phyloP scores from a whole-genome alignment of 2,888 invertebrate species.

The Nomada lathburiana region DNA sequence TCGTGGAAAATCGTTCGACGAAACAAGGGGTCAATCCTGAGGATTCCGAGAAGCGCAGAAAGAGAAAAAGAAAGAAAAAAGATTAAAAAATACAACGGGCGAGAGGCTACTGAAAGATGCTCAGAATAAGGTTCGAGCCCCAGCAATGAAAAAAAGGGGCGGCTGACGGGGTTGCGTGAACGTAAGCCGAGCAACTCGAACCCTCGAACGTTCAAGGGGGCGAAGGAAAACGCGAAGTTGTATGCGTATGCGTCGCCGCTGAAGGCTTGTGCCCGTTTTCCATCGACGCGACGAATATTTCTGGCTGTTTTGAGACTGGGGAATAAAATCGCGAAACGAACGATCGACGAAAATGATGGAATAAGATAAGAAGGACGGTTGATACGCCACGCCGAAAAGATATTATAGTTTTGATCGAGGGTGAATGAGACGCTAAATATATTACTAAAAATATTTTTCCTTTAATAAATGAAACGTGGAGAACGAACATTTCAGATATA shows the following conservation, averaged over 20 bases:
- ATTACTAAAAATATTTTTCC: too few species aligned
- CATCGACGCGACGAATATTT: slow-evolving; percentile 14
- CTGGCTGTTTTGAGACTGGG: slow-evolving; percentile 11
- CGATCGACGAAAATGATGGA: not conserved
- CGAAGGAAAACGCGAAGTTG: slow-evolving; percentile 64
- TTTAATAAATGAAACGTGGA: too few species aligned
- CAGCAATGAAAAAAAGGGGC: slow-evolving; percentile 14
- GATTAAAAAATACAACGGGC: not conserved
- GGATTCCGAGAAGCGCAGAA: not conserved
- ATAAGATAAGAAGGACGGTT: not conserved
- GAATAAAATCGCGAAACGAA: slow-evolving; percentile 10
- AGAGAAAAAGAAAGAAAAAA: not conserved
- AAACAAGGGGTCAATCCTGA: slow-evolving; percentile 5
- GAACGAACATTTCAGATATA: too few species aligned
- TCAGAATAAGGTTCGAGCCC: slow-evolving; percentile 20
- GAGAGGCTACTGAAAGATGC: slow-evolving; percentile 34
- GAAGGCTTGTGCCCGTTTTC: slow-evolving; percentile 34
- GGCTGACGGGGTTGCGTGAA: slow-evolving; percentile 31
- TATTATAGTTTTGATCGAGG: too few species aligned
- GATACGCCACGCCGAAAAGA: too few species aligned
- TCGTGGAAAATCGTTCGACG: slow-evolving; percentile 19
- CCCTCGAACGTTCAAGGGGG: slow-evolving; percentile 65
- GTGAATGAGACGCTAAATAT: too few species aligned
- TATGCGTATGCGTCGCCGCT: slow-evolving; percentile 57
- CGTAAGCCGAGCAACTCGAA: slow-evolving; percentile 67